These are phyloP conservation scores for Bufo gargarizans DNA, from an alignment of 2,113 vertebrate species.

Conservation along the genomic window DNA sequence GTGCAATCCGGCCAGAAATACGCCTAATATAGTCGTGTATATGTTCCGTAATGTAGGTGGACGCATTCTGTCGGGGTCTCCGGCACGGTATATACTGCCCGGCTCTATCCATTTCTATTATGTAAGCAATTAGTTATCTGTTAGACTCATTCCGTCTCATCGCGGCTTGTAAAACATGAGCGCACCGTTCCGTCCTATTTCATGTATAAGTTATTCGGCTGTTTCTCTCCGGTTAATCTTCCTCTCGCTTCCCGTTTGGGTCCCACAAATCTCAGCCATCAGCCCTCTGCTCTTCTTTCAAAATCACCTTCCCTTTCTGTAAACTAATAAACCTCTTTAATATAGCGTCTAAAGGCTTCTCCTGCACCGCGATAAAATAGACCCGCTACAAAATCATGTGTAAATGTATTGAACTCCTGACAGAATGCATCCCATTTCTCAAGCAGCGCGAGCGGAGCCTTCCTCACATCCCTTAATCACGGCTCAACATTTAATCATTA, in stretches of 20 bases:
- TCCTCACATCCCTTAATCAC: slow-evolving; percentile 21
- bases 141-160: not conserved
- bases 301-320: slow-evolving; percentile 46
- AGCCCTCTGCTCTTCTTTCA: slow-evolving; percentile 26
- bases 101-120: slow-evolving; percentile 9
- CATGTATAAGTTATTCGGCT: slow-evolving; percentile 42
- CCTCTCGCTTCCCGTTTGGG: slow-evolving; percentile 35
- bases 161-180: slow-evolving; percentile 29
- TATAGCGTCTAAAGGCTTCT: slow-evolving; percentile 23
- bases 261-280: slow-evolving; percentile 44
- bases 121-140: slow-evolving; percentile 36
- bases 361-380: slow-evolving; percentile 24
- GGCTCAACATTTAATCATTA: slow-evolving; percentile 45
- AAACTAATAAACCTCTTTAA: slow-evolving; percentile 49
- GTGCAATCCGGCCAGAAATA: not conserved
- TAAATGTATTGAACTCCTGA: slow-evolving; percentile 37
- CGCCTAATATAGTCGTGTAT: no score
- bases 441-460: not conserved
- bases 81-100: not conserved
- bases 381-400: not conserved
- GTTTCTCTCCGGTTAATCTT: slow-evolving; percentile 40
- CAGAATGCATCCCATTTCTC: slow-evolving; percentile 22
- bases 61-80: no score
- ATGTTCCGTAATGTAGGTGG: no score
- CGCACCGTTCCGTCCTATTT: slow-evolving; percentile 14